A percentile compares a stretch with the other conserved stretches of the same genome.
These are phyloP conservation scores for Vulpes lagopus DNA, from an alignment of 2,113 vertebrate genomes.

Conservation along the genomic window DNA sequence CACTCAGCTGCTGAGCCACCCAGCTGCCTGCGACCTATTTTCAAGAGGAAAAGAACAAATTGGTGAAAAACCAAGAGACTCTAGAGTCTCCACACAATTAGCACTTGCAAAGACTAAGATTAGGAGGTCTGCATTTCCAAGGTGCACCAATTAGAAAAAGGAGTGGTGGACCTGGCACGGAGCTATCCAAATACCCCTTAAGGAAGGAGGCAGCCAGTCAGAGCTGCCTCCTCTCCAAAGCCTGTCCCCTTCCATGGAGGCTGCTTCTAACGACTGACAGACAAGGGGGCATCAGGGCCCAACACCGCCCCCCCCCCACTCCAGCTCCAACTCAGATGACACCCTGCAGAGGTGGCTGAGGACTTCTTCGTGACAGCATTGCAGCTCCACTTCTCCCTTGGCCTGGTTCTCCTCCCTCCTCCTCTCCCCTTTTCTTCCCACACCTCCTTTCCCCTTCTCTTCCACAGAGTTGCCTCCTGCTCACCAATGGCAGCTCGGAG, in stretches of 20 bases:
- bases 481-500: neutral
- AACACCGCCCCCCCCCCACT: neutral
- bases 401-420: neutral
- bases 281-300: neutral
- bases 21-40: neutral
- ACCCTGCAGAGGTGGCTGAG: neutral
- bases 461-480: neutral
- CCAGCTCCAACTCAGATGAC: neutral
- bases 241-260: neutral
- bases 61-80: neutral
- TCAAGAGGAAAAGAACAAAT: neutral
- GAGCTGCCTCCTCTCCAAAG: neutral
- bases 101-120: neutral
- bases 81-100: neutral
- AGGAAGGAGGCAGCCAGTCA: neutral
- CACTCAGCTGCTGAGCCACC: no score
- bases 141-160: neutral
- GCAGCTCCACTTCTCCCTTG: neutral
- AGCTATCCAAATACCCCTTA: no score
- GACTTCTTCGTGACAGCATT: neutral
- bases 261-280: neutral
- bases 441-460: neutral
- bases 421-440: neutral
- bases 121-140: conserved; percentile 33
- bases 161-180: no score